These are phyloP conservation scores for Podilymbus podiceps DNA, from an alignment of 2,113 vertebrate species.

Conservation along the genomic window DNA sequence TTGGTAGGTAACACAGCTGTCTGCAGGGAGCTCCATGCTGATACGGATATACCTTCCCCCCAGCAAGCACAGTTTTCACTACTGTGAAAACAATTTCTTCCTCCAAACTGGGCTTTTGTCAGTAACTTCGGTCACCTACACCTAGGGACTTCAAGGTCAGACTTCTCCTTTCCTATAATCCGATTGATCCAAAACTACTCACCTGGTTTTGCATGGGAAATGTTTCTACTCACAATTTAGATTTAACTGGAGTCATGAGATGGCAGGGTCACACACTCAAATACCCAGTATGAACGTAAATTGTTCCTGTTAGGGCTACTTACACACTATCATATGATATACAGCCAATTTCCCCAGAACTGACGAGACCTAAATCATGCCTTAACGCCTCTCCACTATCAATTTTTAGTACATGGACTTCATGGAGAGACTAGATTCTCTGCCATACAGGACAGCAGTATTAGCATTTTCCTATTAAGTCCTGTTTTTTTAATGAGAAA, in stretches of 20 bases:
- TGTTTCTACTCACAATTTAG: neutral
- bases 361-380: neutral
- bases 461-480: neutral
- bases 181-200: neutral
- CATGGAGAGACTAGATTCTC: neutral
- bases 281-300: neutral
- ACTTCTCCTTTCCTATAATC: neutral
- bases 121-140: neutral
- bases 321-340: neutral
- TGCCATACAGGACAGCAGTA: neutral
- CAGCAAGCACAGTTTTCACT: neutral
- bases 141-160: neutral
- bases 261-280: neutral
- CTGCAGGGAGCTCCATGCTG: neutral
- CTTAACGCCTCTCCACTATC: neutral
- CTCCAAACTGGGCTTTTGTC: neutral
- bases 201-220: neutral
- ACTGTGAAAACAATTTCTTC: neutral
- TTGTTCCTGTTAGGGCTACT: neutral
- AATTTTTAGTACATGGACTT: neutral
- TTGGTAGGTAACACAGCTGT: neutral
- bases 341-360: neutral
- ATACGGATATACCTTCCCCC: neutral
- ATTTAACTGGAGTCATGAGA: neutral
- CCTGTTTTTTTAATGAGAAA: neutral